phyloP scores from a whole-genome alignment of 2,888 invertebrate genomes.

The Pammene fasciana region DNA sequence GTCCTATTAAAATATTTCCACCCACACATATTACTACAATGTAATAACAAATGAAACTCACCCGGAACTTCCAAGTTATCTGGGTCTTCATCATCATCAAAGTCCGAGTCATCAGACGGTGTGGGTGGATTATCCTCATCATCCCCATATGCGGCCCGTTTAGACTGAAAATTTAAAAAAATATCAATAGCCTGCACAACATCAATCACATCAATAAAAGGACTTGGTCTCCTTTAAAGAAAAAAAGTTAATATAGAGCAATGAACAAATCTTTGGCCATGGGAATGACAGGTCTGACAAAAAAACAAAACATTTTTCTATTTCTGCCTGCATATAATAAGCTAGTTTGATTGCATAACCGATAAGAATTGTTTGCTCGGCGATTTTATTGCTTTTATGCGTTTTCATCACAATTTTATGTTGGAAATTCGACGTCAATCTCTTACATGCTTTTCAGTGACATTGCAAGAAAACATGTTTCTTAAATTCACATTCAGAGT shows the following conservation, averaged over 20 bases:
- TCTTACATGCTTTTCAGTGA: slow-evolving; percentile 35
- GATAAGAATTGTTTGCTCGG: slow-evolving; percentile 74
- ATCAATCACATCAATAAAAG: too few relatives aligned
- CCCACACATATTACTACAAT: slow-evolving; percentile 2
- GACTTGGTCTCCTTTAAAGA: background rate
- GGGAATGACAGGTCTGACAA: slow-evolving; percentile 38
- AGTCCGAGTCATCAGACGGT: slow-evolving; percentile 84
- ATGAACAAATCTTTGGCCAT: slow-evolving; percentile 30
- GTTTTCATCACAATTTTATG: slow-evolving; percentile 51
- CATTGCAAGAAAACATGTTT: slow-evolving; percentile 36
- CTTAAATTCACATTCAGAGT: slow-evolving; percentile 16
- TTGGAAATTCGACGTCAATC: slow-evolving; percentile 27
- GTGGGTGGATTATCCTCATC: slow-evolving; percentile 76
- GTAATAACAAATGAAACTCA: slow-evolving; percentile 55
- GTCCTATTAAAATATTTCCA: background rate
- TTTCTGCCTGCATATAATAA: slow-evolving; percentile 58
- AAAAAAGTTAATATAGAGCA: slow-evolving; percentile 18
- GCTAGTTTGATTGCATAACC: slow-evolving; percentile 69
- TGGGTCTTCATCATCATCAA: slow-evolving; percentile 95
- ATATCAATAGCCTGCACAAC: slow-evolving; percentile 4
- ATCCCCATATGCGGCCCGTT: slow-evolving; percentile 66
- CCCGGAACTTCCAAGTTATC: slow-evolving; percentile 96
- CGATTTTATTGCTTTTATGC: slow-evolving; percentile 67
- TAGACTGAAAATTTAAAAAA: slow-evolving; percentile 59
- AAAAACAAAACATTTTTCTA: slow-evolving; percentile 44